Percentiles rank a stretch among this genome's conserved stretches.
Conservation (phyloP, 2,113 vertebrate species). For the Panurus biarmicus region DNA sequence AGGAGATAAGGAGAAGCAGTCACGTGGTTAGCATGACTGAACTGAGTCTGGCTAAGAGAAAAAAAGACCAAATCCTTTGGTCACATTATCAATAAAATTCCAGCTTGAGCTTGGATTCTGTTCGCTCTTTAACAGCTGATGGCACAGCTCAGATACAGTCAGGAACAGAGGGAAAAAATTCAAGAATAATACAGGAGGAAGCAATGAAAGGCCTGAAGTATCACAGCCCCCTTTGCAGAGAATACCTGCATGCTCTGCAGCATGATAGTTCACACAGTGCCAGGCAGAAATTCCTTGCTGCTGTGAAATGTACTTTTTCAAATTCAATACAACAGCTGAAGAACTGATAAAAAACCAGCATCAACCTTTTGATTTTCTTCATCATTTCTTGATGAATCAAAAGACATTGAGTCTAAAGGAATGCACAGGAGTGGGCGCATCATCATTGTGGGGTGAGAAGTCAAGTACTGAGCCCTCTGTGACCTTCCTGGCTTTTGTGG, state of each 20-base stretch:
- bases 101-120: not conserved
- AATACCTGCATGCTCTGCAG: not conserved
- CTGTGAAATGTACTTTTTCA: not conserved
- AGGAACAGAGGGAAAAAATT: not conserved
- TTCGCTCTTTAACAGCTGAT: not conserved
- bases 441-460: too few species aligned
- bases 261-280: not conserved
- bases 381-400: too few species aligned
- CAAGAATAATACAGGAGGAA: accelerated
- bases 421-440: too few species aligned
- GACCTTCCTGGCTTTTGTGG: too few species aligned
- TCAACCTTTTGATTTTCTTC: not conserved
- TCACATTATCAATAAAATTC: not conserved
- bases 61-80: not conserved
- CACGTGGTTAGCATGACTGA: not conserved
- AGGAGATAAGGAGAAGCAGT: not conserved
- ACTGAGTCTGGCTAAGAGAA: not conserved
- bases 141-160: not conserved
- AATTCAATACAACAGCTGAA: not conserved
- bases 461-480: too few species aligned
- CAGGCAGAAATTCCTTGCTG: not conserved
- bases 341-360: not conserved
- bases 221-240: not conserved
- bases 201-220: not conserved
- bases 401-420: too few species aligned